Base-by-base conservation (phyloP, 2,888 invertebrate species). In the Megamerina dolium region DNA sequence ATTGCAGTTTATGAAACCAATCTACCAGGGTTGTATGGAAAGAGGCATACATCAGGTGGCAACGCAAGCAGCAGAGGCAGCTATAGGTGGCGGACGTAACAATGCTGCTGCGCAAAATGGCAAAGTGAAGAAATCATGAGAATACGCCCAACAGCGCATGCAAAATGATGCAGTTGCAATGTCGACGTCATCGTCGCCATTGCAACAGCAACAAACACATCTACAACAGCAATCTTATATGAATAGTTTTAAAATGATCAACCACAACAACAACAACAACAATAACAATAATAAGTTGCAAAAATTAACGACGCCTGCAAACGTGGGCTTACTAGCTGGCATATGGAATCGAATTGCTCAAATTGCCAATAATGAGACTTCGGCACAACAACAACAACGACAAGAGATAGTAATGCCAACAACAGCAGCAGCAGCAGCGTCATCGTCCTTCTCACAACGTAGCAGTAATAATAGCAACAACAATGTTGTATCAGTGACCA, bases 11-110 rank as follows among this genome's bases (percentile, higher is more conserved):
- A 82, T 90, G 84, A 87, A 87, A 72, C 88, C 88, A 53, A 72
- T 83, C 52, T 88, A 88, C 72, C 85, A 88, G 68, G 75, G 81
- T 50, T 85, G 85, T 66, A 77, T 88, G 65, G 87, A 88, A 74
- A 85, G 83, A 70, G 83, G 87, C 62, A 82, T 89, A 70, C 82
- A 87, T 68, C 85, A 83, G 70, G 87, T 86, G 59, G 86, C 87
- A 54, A 80, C 78, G 38, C 84, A 81, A 68, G 87, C 85, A 58
- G 83, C 85, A 45, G 83, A 82, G 68, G 75, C 80, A 44, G 80
- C 83, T 8, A 74, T 82, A 42, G 76, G 76, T 38, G 77, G 76
- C 53, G 73, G 74, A 56, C 65, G 70, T 56, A 69, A 72, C 55
- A 65, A 70, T 47, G 53, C 60, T 52, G 45, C 53, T 51, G 53